phyloP scores from a whole-genome alignment of 2,888 invertebrate genomes.

The Choristoneura rosaceana region DNA sequence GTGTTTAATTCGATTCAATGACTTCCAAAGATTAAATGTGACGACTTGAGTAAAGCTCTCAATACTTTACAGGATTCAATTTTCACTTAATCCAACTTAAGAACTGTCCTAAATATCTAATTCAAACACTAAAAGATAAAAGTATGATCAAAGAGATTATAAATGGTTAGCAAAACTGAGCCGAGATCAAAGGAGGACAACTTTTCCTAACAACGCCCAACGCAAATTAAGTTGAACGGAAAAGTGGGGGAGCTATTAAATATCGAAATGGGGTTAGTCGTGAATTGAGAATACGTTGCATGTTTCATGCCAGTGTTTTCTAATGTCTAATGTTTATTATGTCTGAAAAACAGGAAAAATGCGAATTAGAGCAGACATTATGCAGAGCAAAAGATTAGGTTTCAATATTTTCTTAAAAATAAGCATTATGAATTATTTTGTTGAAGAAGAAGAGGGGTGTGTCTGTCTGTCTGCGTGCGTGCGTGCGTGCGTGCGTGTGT shows the following conservation, averaged over 20 bases:
- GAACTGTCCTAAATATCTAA: slow-evolving; percentile 34
- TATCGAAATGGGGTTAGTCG: slow-evolving; percentile 19
- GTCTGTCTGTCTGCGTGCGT: no score
- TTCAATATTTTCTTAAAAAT: no score
- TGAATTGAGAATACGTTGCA: slow-evolving; percentile 16
- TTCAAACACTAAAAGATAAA: slow-evolving; percentile 36
- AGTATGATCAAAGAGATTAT: slow-evolving; percentile 41
- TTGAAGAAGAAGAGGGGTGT: no score
- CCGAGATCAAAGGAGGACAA: slow-evolving; percentile 33
- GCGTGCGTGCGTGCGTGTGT: no score
- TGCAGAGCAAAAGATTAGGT: no score
- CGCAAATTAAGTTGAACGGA: slow-evolving; percentile 40
- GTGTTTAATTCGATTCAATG: no score
- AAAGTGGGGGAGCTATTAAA: slow-evolving; percentile 37
- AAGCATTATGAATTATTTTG: no score
- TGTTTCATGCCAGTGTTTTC: not conserved
- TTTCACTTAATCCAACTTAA: slow-evolving; percentile 14
- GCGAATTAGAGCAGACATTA: no score
- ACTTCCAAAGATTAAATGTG: not conserved
- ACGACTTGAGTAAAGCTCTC: not conserved
- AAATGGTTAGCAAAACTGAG: slow-evolving; percentile 38
- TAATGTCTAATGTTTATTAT: not conserved
- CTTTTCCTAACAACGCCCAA: slow-evolving; percentile 35
- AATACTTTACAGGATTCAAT: not conserved
- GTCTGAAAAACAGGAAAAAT: not conserved